Base-by-base conservation (phyloP, 2,797 vertebrate genomes). In the Acanthurus leucopareius region DNA sequence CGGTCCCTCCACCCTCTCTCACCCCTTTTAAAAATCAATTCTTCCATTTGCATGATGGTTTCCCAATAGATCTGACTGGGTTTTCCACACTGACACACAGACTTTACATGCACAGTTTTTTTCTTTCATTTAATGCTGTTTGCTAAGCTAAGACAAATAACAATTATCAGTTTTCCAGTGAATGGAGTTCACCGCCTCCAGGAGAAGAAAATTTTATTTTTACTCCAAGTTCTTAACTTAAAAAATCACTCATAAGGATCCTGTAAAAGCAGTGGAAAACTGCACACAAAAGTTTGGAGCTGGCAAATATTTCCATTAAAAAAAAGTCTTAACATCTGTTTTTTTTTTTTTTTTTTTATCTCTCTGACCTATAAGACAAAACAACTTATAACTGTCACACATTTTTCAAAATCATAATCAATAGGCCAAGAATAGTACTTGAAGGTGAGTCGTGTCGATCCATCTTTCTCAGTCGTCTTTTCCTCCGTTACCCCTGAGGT, bases 391-490 rank as follows among this genome's bases (percentile, higher is more conserved):
- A 25, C 65, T 77, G 61, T 77, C 67, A 68, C 64, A 79, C 51
- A 63, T 79, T 75, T 82, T 73, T 83, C 57, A 60, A 63, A 47
- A 78, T 77, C 64, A 51, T 13, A 81, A 83, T 84, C 74, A 84
- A 79, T 70, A 80, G 63, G 48, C 73, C 48, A 20, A 69, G 51
- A 84, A 71, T 20, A 80, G 47, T 61, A 65, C 19, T 66, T 70
- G 68, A 77, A 84, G 64, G 64, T 70, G 65, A 82, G 64, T 58
- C 20, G 22, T 16, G 77, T 22, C n/a, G 13, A 87, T 85, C 71
- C 17, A 49, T 88, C 79, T 83, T 63, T 79, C 63, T 80, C 80
- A 73, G 64, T 88, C 80, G 71, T 76, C 57, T 61, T 56, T 70
- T 57, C 66, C 44, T 78, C 52, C 63, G 32, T 66, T 79, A 71